These are phyloP conservation scores for Cherax destructor DNA, from an alignment of 1,140 invertebrate genomes.

Conservation along the genomic window DNA sequence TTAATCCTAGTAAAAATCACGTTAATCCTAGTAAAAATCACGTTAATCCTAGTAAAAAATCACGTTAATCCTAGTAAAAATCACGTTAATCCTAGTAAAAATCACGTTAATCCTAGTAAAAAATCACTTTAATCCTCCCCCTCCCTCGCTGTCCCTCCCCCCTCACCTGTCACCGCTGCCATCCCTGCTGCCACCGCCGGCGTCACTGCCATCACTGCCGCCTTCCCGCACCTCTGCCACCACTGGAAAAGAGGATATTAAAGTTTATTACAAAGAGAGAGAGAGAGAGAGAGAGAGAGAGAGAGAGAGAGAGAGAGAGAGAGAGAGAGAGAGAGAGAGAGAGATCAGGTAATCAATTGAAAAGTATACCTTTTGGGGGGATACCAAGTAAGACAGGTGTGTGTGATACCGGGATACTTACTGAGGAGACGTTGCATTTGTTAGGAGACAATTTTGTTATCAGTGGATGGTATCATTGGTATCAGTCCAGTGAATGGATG, in stretches of 20 bases:
- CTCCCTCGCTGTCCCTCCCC: background rate
- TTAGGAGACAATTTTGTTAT: no score
- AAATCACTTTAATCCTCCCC: background rate
- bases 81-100: no score
- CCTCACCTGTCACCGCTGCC: background rate
- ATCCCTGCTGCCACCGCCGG: background rate
- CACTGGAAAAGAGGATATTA: slow-evolving; percentile 7
- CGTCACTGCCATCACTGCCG: slow-evolving; percentile 3
- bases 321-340: background rate
- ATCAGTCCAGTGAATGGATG: background rate
- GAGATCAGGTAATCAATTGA: no score
- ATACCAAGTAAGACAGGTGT: background rate
- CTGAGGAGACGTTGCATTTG: no score
- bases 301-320: no score
- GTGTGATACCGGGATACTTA: no score
- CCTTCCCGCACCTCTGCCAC: slow-evolving; percentile 58
- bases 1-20: no score
- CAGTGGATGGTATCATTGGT: background rate
- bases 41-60: no score
- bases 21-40: no score
- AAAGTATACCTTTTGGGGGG: background rate
- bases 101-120: no score
- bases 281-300: slow-evolving; percentile 4
- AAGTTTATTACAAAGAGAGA: background rate
- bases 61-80: no score